Percentiles rank a stretch among this genome's conserved stretches.
These are phyloP conservation scores for Drosophila malerkotliana DNA, from an alignment of 1,140 invertebrate species.

Conservation along the genomic window DNA sequence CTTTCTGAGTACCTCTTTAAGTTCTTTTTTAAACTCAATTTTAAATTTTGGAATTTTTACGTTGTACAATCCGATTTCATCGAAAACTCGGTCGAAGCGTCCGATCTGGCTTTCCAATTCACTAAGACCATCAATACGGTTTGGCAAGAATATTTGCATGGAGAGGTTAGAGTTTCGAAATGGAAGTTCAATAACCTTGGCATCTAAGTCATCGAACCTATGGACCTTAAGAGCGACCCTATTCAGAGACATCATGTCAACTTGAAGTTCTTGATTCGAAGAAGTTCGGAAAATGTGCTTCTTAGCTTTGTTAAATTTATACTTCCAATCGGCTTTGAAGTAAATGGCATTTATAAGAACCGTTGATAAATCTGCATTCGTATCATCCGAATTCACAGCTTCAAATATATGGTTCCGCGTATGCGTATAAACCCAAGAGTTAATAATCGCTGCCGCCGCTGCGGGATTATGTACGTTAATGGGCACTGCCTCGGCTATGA, in stretches of 20 bases:
- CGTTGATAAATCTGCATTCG: conserved; percentile 43
- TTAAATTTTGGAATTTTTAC: conserved; percentile 87
- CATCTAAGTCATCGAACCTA: conserved; percentile 49
- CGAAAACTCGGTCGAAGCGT: conserved; percentile 62
- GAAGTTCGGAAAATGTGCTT: conserved; percentile 49
- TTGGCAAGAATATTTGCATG: no score
- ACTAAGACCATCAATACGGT: no score
- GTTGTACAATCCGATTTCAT: conserved; percentile 9
- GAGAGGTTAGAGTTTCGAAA: no score
- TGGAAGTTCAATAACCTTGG: conserved; percentile 51
- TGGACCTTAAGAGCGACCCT: conserved; percentile 46
- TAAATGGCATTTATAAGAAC: conserved; percentile 88
- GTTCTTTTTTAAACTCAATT: conserved; percentile 29
- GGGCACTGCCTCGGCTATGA: conserved; percentile 68
- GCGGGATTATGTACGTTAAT: conserved; percentile 83
- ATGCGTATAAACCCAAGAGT: conserved; percentile 85
- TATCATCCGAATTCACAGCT: conserved; percentile 73
- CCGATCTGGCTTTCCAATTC: conserved; percentile 83
- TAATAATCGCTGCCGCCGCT: conserved; percentile 84
- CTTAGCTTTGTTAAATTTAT: conserved; percentile 32
- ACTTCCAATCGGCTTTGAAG: conserved; percentile 84
- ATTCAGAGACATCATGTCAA: conserved; percentile 85
- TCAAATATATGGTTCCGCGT: conserved; percentile 80
- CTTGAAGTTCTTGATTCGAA: conserved; percentile 49
- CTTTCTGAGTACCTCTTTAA: conserved; percentile 84